Percentiles rank a stretch among this genome's conserved stretches.
These are phyloP conservation scores for Psylliodes chrysocephalus DNA, from an alignment of 2,888 invertebrate species.

Conservation along the genomic window DNA sequence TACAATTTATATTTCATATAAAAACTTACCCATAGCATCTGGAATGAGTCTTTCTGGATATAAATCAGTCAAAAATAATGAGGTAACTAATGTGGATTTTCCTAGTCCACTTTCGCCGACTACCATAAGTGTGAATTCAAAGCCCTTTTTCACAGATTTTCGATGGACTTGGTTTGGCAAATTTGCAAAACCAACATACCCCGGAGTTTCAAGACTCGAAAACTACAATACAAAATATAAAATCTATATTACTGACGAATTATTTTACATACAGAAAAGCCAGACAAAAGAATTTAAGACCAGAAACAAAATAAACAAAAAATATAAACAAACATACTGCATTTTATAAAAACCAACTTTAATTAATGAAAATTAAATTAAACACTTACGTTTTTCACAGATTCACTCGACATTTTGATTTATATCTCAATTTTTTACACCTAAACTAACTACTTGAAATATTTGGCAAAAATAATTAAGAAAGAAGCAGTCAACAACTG, in stretches of 20 bases:
- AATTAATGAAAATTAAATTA: slow-evolving; percentile 14
- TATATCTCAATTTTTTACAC: slow-evolving; percentile 11
- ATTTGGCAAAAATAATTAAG: slow-evolving; percentile 23
- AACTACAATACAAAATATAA: slow-evolving; percentile 70
- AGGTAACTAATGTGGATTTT: slow-evolving; percentile 95
- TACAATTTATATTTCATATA: no score
- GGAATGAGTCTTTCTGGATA: slow-evolving; percentile 93
- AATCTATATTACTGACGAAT: not conserved
- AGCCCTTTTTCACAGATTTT: slow-evolving; percentile 97
- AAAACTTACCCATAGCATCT: slow-evolving; percentile 80
- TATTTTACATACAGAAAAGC: not conserved
- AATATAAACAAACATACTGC: slow-evolving; percentile 10
- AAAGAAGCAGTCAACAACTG: slow-evolving; percentile 13
- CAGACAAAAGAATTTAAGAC: slow-evolving; percentile 10
- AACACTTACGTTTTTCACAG: slow-evolving; percentile 70
- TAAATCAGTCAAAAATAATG: slow-evolving; percentile 92
- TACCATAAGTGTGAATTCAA: slow-evolving; percentile 97
- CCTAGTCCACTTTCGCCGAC: slow-evolving; percentile 87
- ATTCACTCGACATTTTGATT: slow-evolving; percentile 69
- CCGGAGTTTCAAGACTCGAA: slow-evolving; percentile 85
- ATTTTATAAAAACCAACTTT: slow-evolving; percentile 1
- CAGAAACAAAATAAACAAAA: slow-evolving; percentile 19
- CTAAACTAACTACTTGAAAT: slow-evolving; percentile 33
- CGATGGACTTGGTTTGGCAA: slow-evolving; percentile 96
- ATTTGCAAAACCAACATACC: slow-evolving; percentile 94